Conservation (phyloP, 2,797 vertebrate genomes). For the Tangara arthus region DNA sequence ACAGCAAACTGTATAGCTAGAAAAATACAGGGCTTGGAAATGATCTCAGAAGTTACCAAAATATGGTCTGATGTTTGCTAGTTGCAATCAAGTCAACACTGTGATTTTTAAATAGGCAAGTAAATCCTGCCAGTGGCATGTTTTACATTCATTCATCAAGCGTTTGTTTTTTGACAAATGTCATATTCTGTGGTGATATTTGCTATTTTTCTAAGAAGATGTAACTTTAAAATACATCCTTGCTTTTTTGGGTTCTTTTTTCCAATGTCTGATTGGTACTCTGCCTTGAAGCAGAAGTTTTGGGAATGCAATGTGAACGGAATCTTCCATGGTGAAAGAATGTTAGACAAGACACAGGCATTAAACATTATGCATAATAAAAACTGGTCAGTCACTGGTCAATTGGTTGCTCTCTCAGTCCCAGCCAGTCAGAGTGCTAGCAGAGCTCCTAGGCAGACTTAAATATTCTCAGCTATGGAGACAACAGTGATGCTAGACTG, state of each 20-base stretch:
- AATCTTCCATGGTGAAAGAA: not conserved
- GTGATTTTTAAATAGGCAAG: not conserved
- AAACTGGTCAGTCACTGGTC: not conserved
- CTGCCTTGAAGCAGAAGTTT: not conserved
- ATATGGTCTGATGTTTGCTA: not conserved
- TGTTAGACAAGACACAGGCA: not conserved
- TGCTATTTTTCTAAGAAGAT: not conserved
- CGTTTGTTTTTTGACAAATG: not conserved
- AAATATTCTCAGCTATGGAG: not conserved
- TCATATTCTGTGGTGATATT: not conserved
- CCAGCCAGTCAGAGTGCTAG: not conserved
- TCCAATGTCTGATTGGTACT: not conserved
- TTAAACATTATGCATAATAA: not conserved
- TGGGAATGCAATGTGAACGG: not conserved
- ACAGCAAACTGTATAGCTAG: not conserved
- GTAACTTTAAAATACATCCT: not conserved
- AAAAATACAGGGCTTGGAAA: not conserved
- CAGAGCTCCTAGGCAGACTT: not conserved
- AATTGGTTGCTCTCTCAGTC: not conserved
- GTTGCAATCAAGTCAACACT: not conserved
- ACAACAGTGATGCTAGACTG: not conserved
- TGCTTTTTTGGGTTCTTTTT: fast-evolving
- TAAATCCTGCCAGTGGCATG: not conserved
- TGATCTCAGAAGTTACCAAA: not conserved
- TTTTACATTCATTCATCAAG: not conserved